These are phyloP conservation scores for Balanococcus diminutus DNA, from an alignment of 2,888 invertebrate genomes.

Conservation along the genomic window DNA sequence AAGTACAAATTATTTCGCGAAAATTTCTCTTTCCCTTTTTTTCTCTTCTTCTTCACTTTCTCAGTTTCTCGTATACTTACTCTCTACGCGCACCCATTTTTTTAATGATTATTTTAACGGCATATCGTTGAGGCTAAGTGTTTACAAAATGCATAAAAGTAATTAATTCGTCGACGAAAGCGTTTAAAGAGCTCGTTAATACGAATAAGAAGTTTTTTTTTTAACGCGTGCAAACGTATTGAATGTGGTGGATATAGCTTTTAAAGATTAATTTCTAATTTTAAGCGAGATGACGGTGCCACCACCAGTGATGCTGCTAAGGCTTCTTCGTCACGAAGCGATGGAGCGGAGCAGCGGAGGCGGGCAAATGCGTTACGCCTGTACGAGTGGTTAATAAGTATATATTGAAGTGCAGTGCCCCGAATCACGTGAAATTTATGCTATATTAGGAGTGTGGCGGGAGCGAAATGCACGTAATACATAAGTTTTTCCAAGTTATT, in stretches of 20 bases:
- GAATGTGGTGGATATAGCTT: neutral
- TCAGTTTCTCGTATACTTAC: neutral
- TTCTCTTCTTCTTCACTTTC: neutral
- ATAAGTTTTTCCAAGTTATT: conserved; percentile 31
- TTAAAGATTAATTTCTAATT: conserved; percentile 29
- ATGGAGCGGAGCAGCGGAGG: neutral
- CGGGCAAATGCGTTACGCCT: conserved; percentile 16
- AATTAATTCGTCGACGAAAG: conserved; percentile 33
- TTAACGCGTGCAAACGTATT: neutral
- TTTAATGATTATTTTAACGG: conserved; percentile 41
- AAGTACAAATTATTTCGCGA: conserved; percentile 41
- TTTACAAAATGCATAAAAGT: conserved; percentile 44
- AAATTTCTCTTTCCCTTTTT: neutral
- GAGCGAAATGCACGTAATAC: conserved; percentile 34
- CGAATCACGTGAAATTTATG: conserved; percentile 34
- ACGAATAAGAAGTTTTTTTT: neutral
- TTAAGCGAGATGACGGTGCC: too few species aligned
- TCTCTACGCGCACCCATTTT: neutral
- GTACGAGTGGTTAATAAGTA: conserved; percentile 5
- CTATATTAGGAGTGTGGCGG: neutral
- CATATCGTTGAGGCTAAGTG: conserved; percentile 40
- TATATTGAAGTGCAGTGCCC: conserved; percentile 37
- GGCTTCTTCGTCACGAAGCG: neutral
- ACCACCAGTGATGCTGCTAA: neutral
- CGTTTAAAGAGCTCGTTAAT: conserved; percentile 20